Conservation (phyloP, 1,140 invertebrate species). For the Drosophila guanche region DNA sequence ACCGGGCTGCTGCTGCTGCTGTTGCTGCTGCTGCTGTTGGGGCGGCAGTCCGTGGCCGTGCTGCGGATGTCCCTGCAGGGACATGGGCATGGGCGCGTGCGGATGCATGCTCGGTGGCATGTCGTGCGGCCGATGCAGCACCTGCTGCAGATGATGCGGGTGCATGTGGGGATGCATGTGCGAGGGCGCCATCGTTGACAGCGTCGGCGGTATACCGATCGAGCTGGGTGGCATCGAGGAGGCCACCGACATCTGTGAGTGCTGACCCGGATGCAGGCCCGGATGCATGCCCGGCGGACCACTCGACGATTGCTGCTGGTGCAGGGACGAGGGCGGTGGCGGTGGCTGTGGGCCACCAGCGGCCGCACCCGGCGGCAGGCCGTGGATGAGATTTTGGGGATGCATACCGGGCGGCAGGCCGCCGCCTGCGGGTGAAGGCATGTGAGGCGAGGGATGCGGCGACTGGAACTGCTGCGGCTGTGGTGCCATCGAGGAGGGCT, state of each 20-base stretch:
- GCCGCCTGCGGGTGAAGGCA: conserved; percentile 73
- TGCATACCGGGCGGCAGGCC: conserved; percentile 83
- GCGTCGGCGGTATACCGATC: conserved; percentile 58
- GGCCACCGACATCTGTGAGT: conserved; percentile 63
- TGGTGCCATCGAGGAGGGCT: conserved; percentile 78
- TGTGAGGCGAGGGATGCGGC: conserved; percentile 80
- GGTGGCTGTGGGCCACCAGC: conserved; percentile 49
- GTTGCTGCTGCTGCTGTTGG: conserved; percentile 77
- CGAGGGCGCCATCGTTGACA: conserved; percentile 74
- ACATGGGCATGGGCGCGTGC: conserved; percentile 70
- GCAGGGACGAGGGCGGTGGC: conserved; percentile 58
- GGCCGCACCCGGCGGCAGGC: conserved; percentile 32
- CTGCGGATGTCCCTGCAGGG: conserved; percentile 70
- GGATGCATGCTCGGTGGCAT: conserved; percentile 74
- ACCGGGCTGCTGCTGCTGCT: conserved; percentile 76
- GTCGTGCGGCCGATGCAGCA: conserved; percentile 74
- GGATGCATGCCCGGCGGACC: conserved; percentile 60
- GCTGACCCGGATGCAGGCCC: conserved; percentile 63
- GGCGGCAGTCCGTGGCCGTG: conserved; percentile 62
- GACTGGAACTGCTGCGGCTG: conserved; percentile 78
- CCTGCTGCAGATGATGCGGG: conserved; percentile 62
- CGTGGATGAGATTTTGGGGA: conserved; percentile 86
- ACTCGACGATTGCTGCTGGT: conserved; percentile 46
- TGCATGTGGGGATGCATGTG: conserved; percentile 76
- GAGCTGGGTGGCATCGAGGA: conserved; percentile 63